A percentile compares a stretch with the other conserved stretches of the same genome.
phyloP scores from a whole-genome alignment of 2,113 vertebrate species.

The Hydrolagus affinis region DNA sequence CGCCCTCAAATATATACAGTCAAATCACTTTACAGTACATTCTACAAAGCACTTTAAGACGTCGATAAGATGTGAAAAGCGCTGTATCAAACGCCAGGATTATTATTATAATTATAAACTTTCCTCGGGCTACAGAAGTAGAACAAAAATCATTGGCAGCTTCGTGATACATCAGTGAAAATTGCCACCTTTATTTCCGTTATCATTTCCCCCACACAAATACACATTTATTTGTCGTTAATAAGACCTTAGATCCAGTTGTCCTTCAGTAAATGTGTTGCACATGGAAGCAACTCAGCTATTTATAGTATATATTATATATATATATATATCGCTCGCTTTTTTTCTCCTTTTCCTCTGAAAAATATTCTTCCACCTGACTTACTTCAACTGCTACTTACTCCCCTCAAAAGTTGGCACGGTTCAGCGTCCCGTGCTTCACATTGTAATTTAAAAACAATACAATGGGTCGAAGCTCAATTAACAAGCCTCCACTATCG shows the following conservation, averaged over 20 bases:
- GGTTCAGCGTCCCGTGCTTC: background rate
- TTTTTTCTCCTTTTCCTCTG: background rate
- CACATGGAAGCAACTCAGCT: background rate
- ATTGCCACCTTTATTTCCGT: background rate
- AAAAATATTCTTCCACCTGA: background rate
- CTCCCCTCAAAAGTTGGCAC: background rate
- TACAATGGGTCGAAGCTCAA: background rate
- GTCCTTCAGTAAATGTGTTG: background rate
- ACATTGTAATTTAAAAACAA: background rate
- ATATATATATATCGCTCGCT: too few species aligned
- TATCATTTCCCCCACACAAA: background rate
- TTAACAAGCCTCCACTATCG: background rate
- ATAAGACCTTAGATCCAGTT: background rate
- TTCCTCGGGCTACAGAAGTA: background rate
- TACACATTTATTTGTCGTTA: background rate
- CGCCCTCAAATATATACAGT: too few species aligned
- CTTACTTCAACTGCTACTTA: constrained; percentile 17
- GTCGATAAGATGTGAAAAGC: too few species aligned
- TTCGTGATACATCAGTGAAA: background rate
- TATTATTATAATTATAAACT: too few species aligned
- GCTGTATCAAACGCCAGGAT: too few species aligned
- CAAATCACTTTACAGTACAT: too few species aligned
- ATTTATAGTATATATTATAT: background rate
- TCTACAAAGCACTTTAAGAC: too few species aligned
- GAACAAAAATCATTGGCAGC: background rate